Base-by-base conservation (phyloP, 2,113 vertebrate species). In the Glaucidium brasilianum region DNA sequence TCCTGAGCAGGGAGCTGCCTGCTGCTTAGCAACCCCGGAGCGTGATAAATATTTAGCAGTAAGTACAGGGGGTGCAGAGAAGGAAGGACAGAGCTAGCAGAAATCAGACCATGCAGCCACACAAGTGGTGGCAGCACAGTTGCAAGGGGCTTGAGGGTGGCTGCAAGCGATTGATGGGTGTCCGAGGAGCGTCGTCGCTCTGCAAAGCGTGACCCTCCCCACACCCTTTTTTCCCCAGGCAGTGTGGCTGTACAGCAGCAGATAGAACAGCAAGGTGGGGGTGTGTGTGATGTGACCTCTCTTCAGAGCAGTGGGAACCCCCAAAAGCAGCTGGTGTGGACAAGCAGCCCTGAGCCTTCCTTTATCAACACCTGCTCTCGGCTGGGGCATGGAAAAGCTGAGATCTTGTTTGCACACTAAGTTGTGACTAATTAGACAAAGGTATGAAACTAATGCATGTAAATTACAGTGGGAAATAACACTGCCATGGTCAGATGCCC, bases 11-110 rank as follows among this genome's bases (percentile, higher is more conserved):
- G 58, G 82, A 95, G 88, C 88, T 67, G 39, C 16, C 45, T 0
- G 78, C 92, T 96, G 94, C 96, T 90, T 96, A 92, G 90, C 90
- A 96, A 95, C 85, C 63, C 16, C 0, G 1, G 16, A 77, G n/a
- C n/a, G 10, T 6, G 8, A 55, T 1, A 74, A 67, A 78, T 35
- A 35, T 5, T 53, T 71, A 93, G 76, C 84, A 68, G 15, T 17
- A 34, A 71, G 25, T 10, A 71, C 35, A 20, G 41, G 25, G n/a
- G 37, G 5, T 73, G 25, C 50, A 53, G 47, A 41, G 47, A 15
- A 75, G 59, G 45, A 83, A 86, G 73, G 74, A 30, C 30, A 43
- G 78, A 37, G 8, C 43, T 2, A 37, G 67, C 49, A 85, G 72
- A 72, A 93, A 84, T 56, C 52, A 71, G 62, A 58, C 5, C 0